Conservation (phyloP, 1,140 invertebrate genomes). For the Heliconius hermathena region DNA sequence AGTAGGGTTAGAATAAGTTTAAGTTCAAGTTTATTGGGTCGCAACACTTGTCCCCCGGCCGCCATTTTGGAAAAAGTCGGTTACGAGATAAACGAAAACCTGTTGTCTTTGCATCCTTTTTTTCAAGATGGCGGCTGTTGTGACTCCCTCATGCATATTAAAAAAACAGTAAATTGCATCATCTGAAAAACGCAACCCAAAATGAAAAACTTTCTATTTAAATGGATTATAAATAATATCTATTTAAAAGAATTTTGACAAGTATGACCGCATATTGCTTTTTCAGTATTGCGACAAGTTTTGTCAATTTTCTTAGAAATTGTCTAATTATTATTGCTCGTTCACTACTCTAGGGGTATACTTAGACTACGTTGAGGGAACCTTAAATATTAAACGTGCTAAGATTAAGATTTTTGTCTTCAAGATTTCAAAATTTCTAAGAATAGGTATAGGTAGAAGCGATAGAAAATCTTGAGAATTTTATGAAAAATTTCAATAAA, state of each 20-base stretch:
- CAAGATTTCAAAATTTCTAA: not conserved
- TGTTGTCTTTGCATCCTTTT: too few relatives aligned
- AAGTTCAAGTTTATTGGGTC: too few relatives aligned
- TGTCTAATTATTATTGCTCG: constrained; percentile 67
- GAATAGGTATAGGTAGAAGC: not conserved
- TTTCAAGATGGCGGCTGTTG: too few relatives aligned
- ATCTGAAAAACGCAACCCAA: too few relatives aligned
- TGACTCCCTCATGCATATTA: too few relatives aligned
- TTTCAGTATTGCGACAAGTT: constrained; percentile 45
- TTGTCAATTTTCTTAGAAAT: constrained; percentile 69
- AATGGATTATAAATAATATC: not conserved
- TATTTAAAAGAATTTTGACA: constrained; percentile 57
- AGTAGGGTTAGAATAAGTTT: too few relatives aligned
- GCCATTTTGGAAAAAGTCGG: too few relatives aligned
- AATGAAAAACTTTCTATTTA: too few relatives aligned
- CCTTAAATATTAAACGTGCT: constrained; percentile 4
- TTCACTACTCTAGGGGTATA: constrained; percentile 48
- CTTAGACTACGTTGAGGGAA: constrained; percentile 17
- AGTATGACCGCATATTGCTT: constrained; percentile 39
- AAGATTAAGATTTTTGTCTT: not conserved
- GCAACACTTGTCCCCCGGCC: too few relatives aligned
- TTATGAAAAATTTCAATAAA: not conserved
- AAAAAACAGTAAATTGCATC: too few relatives aligned
- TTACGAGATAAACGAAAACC: too few relatives aligned
- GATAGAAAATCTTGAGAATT: not conserved